Base-by-base conservation (phyloP, 2,113 vertebrate genomes). In the Spermophilus dauricus region DNA sequence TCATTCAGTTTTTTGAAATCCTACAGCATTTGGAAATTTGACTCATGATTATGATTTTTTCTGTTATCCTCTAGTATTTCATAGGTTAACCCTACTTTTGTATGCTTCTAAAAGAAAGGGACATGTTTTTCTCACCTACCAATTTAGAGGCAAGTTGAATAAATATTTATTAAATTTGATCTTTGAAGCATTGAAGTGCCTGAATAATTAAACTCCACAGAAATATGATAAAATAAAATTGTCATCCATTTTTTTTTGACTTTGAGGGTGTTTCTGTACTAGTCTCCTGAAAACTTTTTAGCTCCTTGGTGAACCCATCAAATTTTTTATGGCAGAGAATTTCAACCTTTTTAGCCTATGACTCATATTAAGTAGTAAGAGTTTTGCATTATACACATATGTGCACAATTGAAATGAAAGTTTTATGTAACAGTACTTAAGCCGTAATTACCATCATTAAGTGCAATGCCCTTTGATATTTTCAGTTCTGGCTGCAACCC, bases 171-270 rank as follows among this genome's bases (percentile, higher is more conserved):
- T 96, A 96, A 90, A 97, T 97, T 81, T 88, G 30, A 91, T 95
- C 94, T 97, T 95, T 94, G 94, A 97, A 97, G 85, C 87, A 82
- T 82, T 95, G 56, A 89, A 85, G 37, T 78, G 45, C 48, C 42
- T 95, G 93, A 90, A 91, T 96, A 96, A 96, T 97, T 98, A 97
- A 96, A 94, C 58, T 72, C 22, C 63, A 90, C 61, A 97, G 95
- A 94, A 85, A 83, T 73, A 92, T 42, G 83, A 61, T 93, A 91
- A 96, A 93, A 89, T 95, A 42, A 87, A 97, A 90, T 94, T 72
- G 86, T 95, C 53, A 75, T 97, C 89, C 86, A 81, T 22, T 95
- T 94, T 96, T 97, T 97, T 72, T 48, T 90, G 85, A 83, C 73
- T 94, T 96, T 88, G 76, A 96, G 61, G 56, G 9, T 82, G 32